phyloP scores from a whole-genome alignment of 2,113 vertebrate genomes.

The Ptychochromis oligacanthus region DNA sequence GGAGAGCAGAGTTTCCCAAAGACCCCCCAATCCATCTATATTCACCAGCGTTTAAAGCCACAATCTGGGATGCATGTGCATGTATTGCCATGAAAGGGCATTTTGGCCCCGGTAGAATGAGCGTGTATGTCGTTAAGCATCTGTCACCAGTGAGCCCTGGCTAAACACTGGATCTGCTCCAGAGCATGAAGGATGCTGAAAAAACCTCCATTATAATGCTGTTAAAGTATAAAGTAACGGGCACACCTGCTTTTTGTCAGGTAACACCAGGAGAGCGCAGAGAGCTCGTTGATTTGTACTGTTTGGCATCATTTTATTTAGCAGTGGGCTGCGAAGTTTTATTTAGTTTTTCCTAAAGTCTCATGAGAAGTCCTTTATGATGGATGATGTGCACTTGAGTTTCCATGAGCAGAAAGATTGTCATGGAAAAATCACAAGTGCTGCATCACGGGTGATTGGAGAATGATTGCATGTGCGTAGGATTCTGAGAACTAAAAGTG shows the following conservation, averaged over 20 bases:
- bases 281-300: background rate
- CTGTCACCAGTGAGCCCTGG: slow-evolving; percentile 35
- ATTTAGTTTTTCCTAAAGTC: slow-evolving; percentile 7
- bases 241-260: slow-evolving; percentile 50
- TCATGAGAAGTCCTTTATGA: background rate
- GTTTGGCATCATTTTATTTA: background rate
- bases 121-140: slow-evolving; percentile 53
- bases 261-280: slow-evolving; percentile 11
- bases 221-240: slow-evolving; percentile 14
- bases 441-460: slow-evolving; percentile 32
- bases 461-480: slow-evolving; percentile 7
- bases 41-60: slow-evolving; percentile 54
- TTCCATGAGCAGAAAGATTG: slow-evolving; percentile 28
- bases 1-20: slow-evolving; percentile 28
- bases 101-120: slow-evolving; percentile 22
- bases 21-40: slow-evolving; percentile 36
- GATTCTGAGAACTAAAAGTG: background rate
- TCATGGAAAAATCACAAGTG: slow-evolving; percentile 44
- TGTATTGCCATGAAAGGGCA: slow-evolving; percentile 53
- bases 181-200: slow-evolving; percentile 25
- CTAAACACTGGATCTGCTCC: slow-evolving; percentile 52
- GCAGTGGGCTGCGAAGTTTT: background rate
- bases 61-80: slow-evolving; percentile 13
- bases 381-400: slow-evolving; percentile 17
- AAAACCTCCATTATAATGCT: background rate